Percentiles rank a stretch among this genome's conserved stretches.
Conservation (phyloP, 2,113 vertebrate species). For the Pteropus alecto region DNA sequence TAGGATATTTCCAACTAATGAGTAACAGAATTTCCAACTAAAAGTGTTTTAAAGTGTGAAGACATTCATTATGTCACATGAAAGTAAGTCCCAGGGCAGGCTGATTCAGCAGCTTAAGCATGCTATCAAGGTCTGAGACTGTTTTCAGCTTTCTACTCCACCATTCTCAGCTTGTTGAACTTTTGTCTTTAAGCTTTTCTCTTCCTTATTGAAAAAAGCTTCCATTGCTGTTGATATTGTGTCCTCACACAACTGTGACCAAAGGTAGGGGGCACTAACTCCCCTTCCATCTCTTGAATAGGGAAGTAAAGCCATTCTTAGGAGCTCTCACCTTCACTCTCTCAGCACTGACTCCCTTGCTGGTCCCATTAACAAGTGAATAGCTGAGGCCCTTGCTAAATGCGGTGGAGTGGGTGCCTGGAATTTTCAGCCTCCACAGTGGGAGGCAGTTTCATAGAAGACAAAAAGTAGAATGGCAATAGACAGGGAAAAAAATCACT, state of each 20-base stretch:
- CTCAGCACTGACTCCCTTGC: not conserved
- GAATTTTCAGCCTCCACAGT: not conserved
- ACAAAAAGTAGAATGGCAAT: slow-evolving; percentile 9
- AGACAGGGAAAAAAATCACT: not conserved
- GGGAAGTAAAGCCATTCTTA: not conserved
- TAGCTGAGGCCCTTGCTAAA: not conserved
- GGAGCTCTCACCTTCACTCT: not conserved
- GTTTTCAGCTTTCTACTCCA: not conserved
- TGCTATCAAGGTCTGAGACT: not conserved
- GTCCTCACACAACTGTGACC: not conserved
- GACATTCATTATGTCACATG: not conserved
- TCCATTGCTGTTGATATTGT: too few species aligned
- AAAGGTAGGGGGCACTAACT: not conserved
- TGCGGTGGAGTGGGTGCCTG: not conserved
- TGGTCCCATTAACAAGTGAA: not conserved
- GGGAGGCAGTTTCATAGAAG: not conserved
- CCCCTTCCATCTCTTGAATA: not conserved
- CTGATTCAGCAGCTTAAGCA: not conserved
- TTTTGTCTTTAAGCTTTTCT: not conserved
- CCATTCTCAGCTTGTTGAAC: not conserved
- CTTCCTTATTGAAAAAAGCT: not conserved
- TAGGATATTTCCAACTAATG: not conserved
- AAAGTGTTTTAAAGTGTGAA: not conserved
- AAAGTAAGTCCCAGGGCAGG: not conserved
- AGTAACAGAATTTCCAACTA: not conserved